These are phyloP conservation scores for Dynastes maya DNA, from an alignment of 2,888 invertebrate genomes.

Conservation along the genomic window DNA sequence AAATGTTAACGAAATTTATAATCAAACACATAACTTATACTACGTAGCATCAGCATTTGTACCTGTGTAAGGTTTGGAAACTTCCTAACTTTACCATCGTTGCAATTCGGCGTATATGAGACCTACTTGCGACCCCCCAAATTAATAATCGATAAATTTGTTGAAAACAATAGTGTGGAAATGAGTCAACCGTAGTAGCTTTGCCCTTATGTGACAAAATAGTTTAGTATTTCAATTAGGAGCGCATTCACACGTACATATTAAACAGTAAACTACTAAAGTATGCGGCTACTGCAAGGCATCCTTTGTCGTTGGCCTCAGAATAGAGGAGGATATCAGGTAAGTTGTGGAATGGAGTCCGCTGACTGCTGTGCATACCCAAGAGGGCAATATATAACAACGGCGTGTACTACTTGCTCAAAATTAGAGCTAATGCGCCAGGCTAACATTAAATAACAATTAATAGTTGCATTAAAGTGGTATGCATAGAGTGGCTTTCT, in stretches of 20 bases:
- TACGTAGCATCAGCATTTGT: too few species aligned
- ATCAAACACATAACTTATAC: too few species aligned
- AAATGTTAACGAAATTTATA: too few species aligned
- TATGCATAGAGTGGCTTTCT: background rate
- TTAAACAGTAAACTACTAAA: conserved; percentile 1
- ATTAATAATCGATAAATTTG: conserved; percentile 15
- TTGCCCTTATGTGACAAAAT: background rate
- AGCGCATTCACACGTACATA: background rate
- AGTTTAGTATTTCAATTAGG: background rate
- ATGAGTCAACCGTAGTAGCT: background rate
- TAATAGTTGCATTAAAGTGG: conserved; percentile 18
- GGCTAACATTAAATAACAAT: conserved; percentile 32
- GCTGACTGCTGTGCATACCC: background rate
- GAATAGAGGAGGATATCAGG: background rate
- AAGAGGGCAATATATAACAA: background rate
- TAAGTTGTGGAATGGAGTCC: background rate
- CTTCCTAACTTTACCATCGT: too few species aligned
- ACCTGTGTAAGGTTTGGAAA: too few species aligned
- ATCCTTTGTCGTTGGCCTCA: background rate
- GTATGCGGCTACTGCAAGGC: background rate
- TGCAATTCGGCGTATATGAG: too few species aligned
- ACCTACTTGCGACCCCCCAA: too few species aligned
- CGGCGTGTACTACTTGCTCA: conserved; percentile 1
- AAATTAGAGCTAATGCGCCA: conserved; percentile 16
- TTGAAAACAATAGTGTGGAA: background rate